A percentile compares a stretch with the other conserved stretches of the same genome.
phyloP scores from a whole-genome alignment of 2,113 vertebrate genomes.

The Menura novaehollandiae region DNA sequence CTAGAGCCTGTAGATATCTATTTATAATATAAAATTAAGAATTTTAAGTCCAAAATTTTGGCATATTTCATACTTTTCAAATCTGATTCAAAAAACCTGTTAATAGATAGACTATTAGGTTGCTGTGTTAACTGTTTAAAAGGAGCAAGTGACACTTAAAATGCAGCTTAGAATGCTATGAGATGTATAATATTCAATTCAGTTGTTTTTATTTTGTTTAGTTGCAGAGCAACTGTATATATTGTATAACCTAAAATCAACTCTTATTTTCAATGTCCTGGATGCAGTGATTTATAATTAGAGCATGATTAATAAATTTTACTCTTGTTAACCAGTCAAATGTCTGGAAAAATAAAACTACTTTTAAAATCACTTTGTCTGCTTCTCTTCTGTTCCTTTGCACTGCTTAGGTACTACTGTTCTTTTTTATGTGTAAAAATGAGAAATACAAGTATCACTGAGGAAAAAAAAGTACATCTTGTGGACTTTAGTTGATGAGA shows the following conservation, averaged over 20 bases:
- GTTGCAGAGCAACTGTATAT: conserved; percentile 95
- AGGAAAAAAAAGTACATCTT: not conserved
- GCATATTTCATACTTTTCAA: conserved; percentile 43
- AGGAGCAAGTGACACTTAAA: conserved; percentile 48
- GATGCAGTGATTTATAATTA: conserved; percentile 80
- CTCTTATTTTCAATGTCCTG: conserved; percentile 80
- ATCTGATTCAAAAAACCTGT: not conserved
- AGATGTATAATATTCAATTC: conserved; percentile 77
- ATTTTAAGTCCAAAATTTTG: conserved; percentile 49
- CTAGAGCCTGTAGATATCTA: conserved; percentile 73
- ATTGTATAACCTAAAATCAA: conserved; percentile 79
- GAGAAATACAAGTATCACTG: not conserved
- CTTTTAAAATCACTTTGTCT: conserved; percentile 70
- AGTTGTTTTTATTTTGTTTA: conserved; percentile 76
- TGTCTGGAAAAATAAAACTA: conserved; percentile 85
- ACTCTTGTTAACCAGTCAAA: conserved; percentile 76
- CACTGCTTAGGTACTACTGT: not conserved
- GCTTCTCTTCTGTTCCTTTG: not conserved
- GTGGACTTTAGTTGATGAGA: not conserved
- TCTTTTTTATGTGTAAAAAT: not conserved
- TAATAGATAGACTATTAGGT: conserved; percentile 40
- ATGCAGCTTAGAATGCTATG: conserved; percentile 62
- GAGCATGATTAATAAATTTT: conserved; percentile 77
- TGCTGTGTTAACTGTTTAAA: conserved; percentile 55
- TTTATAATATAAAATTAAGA: conserved; percentile 72